Percentiles rank a stretch among this genome's conserved stretches.
These are phyloP conservation scores for Helobdella robusta DNA, from an alignment of 2,888 invertebrate species.

Conservation along the genomic window DNA sequence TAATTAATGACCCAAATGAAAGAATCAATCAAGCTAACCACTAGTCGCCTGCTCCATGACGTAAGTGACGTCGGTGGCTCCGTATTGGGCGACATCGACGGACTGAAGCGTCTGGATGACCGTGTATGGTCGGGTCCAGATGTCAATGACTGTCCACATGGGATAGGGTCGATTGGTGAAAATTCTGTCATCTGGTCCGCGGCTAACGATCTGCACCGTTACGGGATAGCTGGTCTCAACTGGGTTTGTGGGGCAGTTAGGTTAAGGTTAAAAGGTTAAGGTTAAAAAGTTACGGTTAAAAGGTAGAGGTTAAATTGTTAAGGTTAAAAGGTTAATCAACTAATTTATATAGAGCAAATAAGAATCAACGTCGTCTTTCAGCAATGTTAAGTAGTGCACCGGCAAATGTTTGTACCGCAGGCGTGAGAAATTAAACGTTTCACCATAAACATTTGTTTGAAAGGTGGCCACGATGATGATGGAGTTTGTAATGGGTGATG, in stretches of 20 bases:
- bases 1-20: no score
- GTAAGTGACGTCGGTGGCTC: conserved; percentile 27
- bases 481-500: no score
- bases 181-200: conserved; percentile 20
- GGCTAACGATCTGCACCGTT: conserved; percentile 26
- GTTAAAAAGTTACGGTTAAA: neutral
- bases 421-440: no score
- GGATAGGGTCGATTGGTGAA: conserved; percentile 31
- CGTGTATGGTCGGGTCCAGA: conserved; percentile 33
- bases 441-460: no score
- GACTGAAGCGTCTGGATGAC: conserved; percentile 28
- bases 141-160: conserved; percentile 29
- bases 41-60: conserved; percentile 31
- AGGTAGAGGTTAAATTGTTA: neutral
- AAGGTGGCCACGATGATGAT: no score
- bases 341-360: neutral
- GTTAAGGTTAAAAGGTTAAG: neutral
- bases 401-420: no score
- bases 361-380: no score
- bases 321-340: neutral
- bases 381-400: no score
- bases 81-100: conserved; percentile 22
- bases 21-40: no score
- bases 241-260: neutral
- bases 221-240: conserved; percentile 22